Evolutionary conservation across 2,797 vertebrate genomes (phyloP).

Genomic region (Esox lucius): DNA sequence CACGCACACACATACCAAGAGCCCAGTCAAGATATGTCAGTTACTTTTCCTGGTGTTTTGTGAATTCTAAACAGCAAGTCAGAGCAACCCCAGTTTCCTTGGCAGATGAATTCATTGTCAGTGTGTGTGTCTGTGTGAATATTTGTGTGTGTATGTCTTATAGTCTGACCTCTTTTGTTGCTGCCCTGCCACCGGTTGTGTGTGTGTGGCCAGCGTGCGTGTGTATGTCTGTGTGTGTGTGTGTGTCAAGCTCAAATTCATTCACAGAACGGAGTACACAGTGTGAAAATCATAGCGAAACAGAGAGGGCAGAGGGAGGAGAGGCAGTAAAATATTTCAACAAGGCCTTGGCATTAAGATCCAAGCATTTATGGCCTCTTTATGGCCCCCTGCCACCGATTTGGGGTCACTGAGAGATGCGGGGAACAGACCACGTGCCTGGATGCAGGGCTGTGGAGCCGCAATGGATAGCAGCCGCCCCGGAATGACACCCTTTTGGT

Average conservation of each 20-base stretch:
- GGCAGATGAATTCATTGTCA: not conserved
- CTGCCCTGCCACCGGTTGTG: not conserved
- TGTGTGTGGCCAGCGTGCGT: too few species aligned
- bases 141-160: not conserved
- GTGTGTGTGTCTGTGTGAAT: not conserved
- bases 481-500: not conserved
- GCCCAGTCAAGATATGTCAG: conserved; percentile 1
- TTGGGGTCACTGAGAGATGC: not conserved
- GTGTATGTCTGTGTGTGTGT: not conserved
- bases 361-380: not conserved
- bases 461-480: not conserved
- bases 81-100: not conserved
- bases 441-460: not conserved
- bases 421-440: not conserved
- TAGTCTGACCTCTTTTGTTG: not conserved
- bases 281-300: not conserved
- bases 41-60: not conserved
- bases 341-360: too few species aligned
- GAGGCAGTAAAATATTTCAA: not conserved
- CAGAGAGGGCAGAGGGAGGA: not conserved
- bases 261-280: not conserved
- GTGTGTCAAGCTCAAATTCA: not conserved
- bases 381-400: not conserved
- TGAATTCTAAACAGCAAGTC: not conserved
- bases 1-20: not conserved